phyloP scores from a whole-genome alignment of 2,888 invertebrate genomes.

The Caenorhabditis angaria region DNA sequence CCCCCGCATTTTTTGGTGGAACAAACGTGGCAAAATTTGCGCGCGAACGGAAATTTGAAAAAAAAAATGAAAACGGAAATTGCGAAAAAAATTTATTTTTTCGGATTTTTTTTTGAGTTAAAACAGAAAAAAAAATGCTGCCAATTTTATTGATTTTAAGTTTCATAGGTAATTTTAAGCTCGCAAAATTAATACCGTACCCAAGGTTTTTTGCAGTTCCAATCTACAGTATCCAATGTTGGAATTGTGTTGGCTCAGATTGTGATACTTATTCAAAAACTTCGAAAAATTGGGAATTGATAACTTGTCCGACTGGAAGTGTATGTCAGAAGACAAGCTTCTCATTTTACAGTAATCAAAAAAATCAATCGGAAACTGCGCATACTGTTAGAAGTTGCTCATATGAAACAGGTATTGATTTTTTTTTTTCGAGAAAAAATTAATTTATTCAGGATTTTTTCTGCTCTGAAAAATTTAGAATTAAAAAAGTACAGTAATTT shows the following conservation, averaged over 20 bases:
- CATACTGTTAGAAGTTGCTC: constrained; percentile 30
- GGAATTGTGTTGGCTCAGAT: constrained; percentile 37
- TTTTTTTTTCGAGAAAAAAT: too few species aligned
- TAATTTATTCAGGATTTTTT: constrained; percentile 12
- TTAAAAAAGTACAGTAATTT: too few species aligned
- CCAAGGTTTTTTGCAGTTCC: too few species aligned
- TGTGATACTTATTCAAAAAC: constrained; percentile 13
- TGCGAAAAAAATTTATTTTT: too few species aligned
- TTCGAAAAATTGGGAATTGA: constrained; percentile 30
- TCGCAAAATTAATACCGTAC: too few species aligned
- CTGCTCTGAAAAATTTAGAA: neutral
- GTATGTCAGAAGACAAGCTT: constrained; percentile 35
- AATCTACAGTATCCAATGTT: constrained; percentile 18
- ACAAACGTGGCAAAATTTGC: too few species aligned
- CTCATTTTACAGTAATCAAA: constrained; percentile 35
- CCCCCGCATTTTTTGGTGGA: neutral
- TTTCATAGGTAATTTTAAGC: too few species aligned
- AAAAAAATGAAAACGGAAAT: too few species aligned
- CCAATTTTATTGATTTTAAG: too few species aligned
- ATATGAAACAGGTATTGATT: constrained; percentile 33
- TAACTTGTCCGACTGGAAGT: constrained; percentile 30
- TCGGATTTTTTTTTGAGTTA: too few species aligned
- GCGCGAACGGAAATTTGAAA: too few species aligned
- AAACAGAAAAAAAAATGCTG: too few species aligned
- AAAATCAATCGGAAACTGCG: constrained; percentile 13